Base-by-base conservation (phyloP, 2,888 invertebrate genomes). In the Octonoba sinensis region DNA sequence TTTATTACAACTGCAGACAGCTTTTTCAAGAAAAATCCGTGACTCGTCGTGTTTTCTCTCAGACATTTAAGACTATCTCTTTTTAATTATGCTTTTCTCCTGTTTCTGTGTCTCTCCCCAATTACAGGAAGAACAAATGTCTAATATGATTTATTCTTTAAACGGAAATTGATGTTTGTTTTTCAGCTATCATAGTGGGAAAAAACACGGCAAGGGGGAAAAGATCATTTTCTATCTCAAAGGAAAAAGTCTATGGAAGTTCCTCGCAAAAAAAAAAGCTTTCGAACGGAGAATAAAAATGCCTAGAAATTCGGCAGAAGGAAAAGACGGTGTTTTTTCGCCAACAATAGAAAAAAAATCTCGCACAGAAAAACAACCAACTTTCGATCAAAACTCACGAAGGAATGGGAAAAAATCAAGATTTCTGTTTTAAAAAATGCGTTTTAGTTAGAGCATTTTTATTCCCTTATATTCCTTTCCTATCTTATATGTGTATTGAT, bases 91-190 rank as follows among this genome's bases (percentile, higher is more conserved):
- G 75, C 62, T 65, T 78, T 67, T 57, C 59, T 77, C 76, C 46
- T 16, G 13, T 71, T 67, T 66, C 51, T 24, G 13, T 51, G 13
- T 51, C 67, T 71, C 54, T 46, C 51, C 67, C 78, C 67, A 79
- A 79, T 79, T 79, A 79, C 72, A 54, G n/a, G 60, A 44, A 49
- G 60, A 79, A 79, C 72, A 72, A 79, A 79, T 56, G 60, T 62
- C 72, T 79, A 72, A 79, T 72, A 60, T 72, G 72, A 79, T 79
- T 79, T 79, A 73, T 79, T 79, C 78, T 79, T 72, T 72, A 72
- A 72, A 62, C 78, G 57, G 70, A 59, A 71, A 57, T 57, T 64
- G 47, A 64, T 54, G 66, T 49, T 79, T 79, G 72, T 79, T 79
- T 79, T 65, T 62, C 20, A 57, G 57, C 47, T 65, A 77, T 77